Conservation (phyloP, 2,113 vertebrate genomes). For the Mustela nigripes region DNA sequence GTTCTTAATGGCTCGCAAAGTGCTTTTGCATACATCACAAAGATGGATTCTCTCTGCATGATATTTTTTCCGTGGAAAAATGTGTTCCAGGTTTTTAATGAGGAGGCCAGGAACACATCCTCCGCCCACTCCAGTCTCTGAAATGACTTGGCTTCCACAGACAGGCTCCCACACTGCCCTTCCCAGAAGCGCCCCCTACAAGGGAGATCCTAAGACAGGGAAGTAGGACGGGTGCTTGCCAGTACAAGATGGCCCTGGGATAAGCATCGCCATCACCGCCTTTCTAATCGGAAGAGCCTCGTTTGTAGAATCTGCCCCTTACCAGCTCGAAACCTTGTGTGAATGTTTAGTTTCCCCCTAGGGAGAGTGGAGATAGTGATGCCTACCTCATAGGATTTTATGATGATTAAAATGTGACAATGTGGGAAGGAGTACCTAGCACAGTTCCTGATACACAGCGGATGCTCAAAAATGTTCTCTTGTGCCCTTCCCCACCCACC, state of each 20-base stretch:
- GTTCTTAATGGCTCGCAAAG: conserved; percentile 63
- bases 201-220: not conserved
- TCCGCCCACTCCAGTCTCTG: conserved; percentile 58
- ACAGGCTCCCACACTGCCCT: not conserved
- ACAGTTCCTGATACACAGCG: not conserved
- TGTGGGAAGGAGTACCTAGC: not conserved
- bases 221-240: not conserved
- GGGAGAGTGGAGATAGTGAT: not conserved
- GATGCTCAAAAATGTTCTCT: not conserved
- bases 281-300: not conserved
- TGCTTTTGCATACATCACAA: conserved; percentile 69
- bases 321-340: not conserved
- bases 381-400: not conserved
- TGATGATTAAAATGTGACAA: not conserved
- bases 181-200: not conserved
- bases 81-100: conserved; percentile 68
- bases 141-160: conserved; percentile 43
- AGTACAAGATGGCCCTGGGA: not conserved
- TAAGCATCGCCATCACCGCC: not conserved
- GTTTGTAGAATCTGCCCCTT: not conserved
- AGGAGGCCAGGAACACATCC: conserved; percentile 53
- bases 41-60: conserved; percentile 4
- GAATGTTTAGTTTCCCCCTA: not conserved
- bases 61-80: conserved; percentile 74
- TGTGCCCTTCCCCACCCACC: not conserved